These are phyloP conservation scores for Coelopa frigida DNA, from an alignment of 1,140 invertebrate genomes.

Conservation along the genomic window DNA sequence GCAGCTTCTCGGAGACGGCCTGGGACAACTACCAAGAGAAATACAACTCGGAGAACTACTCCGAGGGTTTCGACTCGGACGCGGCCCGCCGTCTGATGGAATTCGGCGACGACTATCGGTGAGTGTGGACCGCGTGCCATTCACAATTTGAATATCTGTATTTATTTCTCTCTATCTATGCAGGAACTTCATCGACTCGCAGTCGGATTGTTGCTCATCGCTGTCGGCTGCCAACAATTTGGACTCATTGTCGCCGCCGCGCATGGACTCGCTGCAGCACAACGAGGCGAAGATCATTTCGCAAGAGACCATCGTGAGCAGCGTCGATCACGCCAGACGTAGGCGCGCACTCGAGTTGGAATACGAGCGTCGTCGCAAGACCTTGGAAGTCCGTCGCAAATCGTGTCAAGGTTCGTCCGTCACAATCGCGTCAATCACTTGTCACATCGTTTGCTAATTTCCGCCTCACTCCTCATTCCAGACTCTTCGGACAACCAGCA, in stretches of 20 bases:
- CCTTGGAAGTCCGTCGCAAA: slow-evolving; percentile 37
- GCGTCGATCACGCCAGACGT: slow-evolving; percentile 37
- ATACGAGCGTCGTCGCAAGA: slow-evolving; percentile 42
- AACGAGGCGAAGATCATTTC: slow-evolving; percentile 32
- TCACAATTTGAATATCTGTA: not conserved
- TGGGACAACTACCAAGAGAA: slow-evolving; percentile 86
- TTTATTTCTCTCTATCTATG: slow-evolving; percentile 8
- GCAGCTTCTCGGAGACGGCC: slow-evolving; percentile 75
- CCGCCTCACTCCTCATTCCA: slow-evolving; percentile 10
- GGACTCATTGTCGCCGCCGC: slow-evolving; percentile 51
- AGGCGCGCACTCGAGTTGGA: slow-evolving; percentile 40
- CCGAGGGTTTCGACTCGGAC: slow-evolving; percentile 81
- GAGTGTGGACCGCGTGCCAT: slow-evolving; percentile 46
- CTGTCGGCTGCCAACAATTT: slow-evolving; percentile 59
- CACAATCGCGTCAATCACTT: not conserved
- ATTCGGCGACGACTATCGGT: slow-evolving; percentile 84
- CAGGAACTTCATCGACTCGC: slow-evolving; percentile 68
- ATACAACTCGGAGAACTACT: slow-evolving; percentile 85
- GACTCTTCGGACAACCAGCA: slow-evolving; percentile 29
- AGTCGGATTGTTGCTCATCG: slow-evolving; percentile 73
- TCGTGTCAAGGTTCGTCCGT: slow-evolving; percentile 34
- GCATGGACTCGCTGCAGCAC: slow-evolving; percentile 41
- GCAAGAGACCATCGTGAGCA: slow-evolving; percentile 38
- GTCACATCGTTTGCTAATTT: not conserved
- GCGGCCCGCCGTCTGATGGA: slow-evolving; percentile 70